phyloP scores from a whole-genome alignment of 2,888 invertebrate species.

The Pterostichus madidus region DNA sequence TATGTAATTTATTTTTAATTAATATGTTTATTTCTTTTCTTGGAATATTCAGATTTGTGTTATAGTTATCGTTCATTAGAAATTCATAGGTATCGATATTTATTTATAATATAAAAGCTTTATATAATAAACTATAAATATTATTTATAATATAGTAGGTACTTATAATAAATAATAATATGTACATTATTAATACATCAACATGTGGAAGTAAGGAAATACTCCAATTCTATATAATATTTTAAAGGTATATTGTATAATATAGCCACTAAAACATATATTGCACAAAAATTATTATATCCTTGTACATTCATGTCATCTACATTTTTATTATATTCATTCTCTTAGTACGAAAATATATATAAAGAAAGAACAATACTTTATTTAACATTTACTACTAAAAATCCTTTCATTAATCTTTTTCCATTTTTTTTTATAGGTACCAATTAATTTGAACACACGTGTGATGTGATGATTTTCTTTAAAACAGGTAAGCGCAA shows the following conservation, averaged over 20 bases:
- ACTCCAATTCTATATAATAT: slow-evolving; percentile 67
- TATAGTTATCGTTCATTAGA: neutral
- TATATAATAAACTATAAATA: slow-evolving; percentile 36
- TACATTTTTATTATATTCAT: slow-evolving; percentile 65
- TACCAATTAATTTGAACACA: no score
- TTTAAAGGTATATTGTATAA: slow-evolving; percentile 64
- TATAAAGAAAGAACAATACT: slow-evolving; percentile 36
- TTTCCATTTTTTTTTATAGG: no score
- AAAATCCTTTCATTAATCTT: no score
- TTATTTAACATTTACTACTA: slow-evolving; percentile 11
- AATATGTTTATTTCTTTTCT: no score
- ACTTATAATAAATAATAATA: slow-evolving; percentile 51
- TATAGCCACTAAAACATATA: slow-evolving; percentile 59
- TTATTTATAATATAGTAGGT: slow-evolving; percentile 35
- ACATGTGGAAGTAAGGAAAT: slow-evolving; percentile 66
- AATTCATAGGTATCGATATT: slow-evolving; percentile 10
- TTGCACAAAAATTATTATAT: slow-evolving; percentile 63
- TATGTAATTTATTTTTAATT: no score
- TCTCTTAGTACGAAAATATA: slow-evolving; percentile 59
- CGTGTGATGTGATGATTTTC: no score
- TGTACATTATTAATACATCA: slow-evolving; percentile 57
- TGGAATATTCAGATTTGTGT: no score
- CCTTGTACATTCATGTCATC: slow-evolving; percentile 66
- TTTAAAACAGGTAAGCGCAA: no score
- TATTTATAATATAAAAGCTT: slow-evolving; percentile 11